Evolutionary conservation across 1,140 invertebrate genomes (phyloP).

Genomic region (Oryzaephilus surinamensis): DNA sequence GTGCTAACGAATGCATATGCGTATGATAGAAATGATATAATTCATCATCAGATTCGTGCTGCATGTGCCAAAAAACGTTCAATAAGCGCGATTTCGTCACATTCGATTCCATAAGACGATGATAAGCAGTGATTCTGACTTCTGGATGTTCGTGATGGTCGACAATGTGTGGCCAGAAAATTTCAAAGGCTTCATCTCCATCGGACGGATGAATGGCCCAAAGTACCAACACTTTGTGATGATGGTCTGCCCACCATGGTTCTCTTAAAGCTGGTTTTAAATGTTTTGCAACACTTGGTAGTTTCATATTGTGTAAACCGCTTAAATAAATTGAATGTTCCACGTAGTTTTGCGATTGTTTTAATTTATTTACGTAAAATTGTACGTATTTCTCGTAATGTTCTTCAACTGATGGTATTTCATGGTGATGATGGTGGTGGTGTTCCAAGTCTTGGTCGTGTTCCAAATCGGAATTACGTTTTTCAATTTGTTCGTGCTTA

Average conservation of each 20-base stretch:
- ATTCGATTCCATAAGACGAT: slow-evolving; percentile 32
- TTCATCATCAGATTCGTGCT: slow-evolving; percentile 31
- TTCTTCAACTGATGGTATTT: slow-evolving; percentile 1
- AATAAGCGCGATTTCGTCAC: slow-evolving; percentile 29
- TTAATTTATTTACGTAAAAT: slow-evolving; percentile 20
- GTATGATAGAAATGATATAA: slow-evolving; percentile 39
- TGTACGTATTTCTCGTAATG: slow-evolving; percentile 17
- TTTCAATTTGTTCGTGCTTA: slow-evolving; percentile 2
- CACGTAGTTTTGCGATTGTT: slow-evolving; percentile 14
- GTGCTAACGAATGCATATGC: slow-evolving; percentile 32
- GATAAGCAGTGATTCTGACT: slow-evolving; percentile 34
- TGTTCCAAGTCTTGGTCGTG: not conserved
- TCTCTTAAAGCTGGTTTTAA: slow-evolving; percentile 20
- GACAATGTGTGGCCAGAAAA: slow-evolving; percentile 37
- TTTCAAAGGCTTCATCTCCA: slow-evolving; percentile 23
- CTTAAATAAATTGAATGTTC: slow-evolving; percentile 18
- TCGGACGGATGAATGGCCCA: slow-evolving; percentile 25
- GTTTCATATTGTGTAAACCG: slow-evolving; percentile 24
- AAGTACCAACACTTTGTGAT: slow-evolving; percentile 33
- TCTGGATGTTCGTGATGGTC: slow-evolving; percentile 27
- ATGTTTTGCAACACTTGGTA: slow-evolving; percentile 16
- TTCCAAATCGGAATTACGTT: not conserved
- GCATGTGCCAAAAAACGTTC: slow-evolving; percentile 38
- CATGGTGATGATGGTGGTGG: not conserved
- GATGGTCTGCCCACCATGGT: slow-evolving; percentile 13